A percentile compares a stretch with the other conserved stretches of the same genome.
Conservation (phyloP, 2,113 vertebrate genomes). For the Nesospiza acunhae region DNA sequence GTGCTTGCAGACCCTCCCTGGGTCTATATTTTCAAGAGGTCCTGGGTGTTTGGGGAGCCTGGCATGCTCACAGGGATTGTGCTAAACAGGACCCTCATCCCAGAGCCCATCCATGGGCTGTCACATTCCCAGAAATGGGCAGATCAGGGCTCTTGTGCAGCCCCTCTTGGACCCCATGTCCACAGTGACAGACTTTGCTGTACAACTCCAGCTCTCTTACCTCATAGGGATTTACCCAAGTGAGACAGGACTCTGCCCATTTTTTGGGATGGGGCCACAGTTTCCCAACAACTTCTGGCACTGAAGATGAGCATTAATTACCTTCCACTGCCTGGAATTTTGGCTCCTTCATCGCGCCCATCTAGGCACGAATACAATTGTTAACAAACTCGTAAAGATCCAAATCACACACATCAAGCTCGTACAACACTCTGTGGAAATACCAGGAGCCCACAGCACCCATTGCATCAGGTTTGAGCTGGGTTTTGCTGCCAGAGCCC, state of each 20-base stretch:
- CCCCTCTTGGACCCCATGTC: fast-evolving
- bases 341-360: background rate
- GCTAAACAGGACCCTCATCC: background rate
- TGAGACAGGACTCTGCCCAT: background rate
- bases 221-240: background rate
- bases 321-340: background rate
- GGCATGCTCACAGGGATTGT: background rate
- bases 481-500: background rate
- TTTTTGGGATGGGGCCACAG: background rate
- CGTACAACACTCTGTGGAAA: background rate
- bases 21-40: background rate
- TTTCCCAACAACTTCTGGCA: background rate
- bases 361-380: background rate
- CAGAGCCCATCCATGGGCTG: background rate
- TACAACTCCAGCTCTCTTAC: background rate
- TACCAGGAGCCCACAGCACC: background rate
- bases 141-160: background rate
- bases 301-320: background rate
- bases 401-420: background rate
- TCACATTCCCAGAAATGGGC: background rate
- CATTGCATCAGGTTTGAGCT: background rate
- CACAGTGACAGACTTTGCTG: background rate
- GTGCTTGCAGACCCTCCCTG: background rate
- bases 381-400: slow-evolving; percentile 28
- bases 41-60: background rate